Evolutionary conservation across 2,113 vertebrate genomes (phyloP).

Genomic region (Elgaria multicarinata): DNA sequence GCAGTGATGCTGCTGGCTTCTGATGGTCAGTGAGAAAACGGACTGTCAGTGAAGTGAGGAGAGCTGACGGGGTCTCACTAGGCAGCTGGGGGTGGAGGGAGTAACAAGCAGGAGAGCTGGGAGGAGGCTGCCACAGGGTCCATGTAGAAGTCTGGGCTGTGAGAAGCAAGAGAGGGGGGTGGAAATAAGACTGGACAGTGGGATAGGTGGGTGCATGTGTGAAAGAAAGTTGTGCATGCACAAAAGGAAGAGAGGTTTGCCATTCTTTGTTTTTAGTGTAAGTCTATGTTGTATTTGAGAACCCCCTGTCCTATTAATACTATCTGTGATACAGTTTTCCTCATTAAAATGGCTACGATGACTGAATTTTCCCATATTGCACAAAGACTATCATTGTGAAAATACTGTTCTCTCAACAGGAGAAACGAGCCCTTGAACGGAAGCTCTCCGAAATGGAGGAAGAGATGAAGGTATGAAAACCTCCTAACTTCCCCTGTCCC

Average conservation of each 20-base stretch:
- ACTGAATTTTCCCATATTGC: not conserved
- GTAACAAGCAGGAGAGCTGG: not conserved
- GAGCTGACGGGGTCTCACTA: too few relatives aligned
- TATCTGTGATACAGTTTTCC: slow-evolving; percentile 13
- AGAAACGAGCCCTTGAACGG: slow-evolving; percentile 92
- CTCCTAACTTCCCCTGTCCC: not conserved
- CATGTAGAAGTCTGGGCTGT: not conserved
- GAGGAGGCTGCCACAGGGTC: not conserved
- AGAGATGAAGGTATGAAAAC: slow-evolving; percentile 90
- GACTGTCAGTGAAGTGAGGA: not conserved
- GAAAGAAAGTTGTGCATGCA: not conserved
- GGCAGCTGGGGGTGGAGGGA: not conserved
- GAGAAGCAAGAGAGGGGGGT: not conserved
- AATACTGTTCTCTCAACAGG: slow-evolving; percentile 77
- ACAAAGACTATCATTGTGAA: slow-evolving; percentile 35
- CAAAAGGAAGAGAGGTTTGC: not conserved
- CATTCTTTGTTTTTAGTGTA: not conserved
- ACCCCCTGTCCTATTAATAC: not conserved
- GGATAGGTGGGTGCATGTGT: not conserved
- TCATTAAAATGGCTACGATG: not conserved
- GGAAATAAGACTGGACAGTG: not conserved
- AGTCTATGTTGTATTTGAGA: not conserved
- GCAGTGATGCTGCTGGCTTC: too few relatives aligned
- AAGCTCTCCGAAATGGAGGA: slow-evolving; percentile 97
- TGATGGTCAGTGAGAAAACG: not conserved